A percentile compares a stretch with the other conserved stretches of the same genome.
These are phyloP conservation scores for Dynastes tityus DNA, from an alignment of 2,888 invertebrate species.

Conservation along the genomic window DNA sequence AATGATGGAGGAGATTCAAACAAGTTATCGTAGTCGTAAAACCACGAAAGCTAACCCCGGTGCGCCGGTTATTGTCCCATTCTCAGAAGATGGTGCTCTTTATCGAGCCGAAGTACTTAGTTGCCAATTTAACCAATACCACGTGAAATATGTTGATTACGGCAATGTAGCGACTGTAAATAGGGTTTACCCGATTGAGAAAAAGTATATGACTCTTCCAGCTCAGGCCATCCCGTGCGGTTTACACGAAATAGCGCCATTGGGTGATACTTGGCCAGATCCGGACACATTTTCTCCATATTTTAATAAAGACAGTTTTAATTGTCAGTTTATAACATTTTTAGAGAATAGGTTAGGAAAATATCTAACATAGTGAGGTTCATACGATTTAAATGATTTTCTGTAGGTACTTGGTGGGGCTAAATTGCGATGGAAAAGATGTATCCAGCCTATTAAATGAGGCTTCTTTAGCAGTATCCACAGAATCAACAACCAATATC, in stretches of 20 bases:
- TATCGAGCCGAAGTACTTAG: constrained; percentile 79
- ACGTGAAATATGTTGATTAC: constrained; percentile 84
- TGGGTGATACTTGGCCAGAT: constrained; percentile 75
- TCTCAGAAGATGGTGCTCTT: constrained; percentile 80
- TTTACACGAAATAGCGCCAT: constrained; percentile 76
- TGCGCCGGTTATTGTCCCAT: constrained; percentile 79
- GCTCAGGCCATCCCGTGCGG: constrained; percentile 82
- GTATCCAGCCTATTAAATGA: constrained; percentile 28
- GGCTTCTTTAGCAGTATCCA: constrained; percentile 29
- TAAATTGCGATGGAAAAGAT: constrained; percentile 57
- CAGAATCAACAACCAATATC: constrained; percentile 21
- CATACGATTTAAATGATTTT: not conserved
- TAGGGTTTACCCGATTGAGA: constrained; percentile 82
- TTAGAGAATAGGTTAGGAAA: constrained; percentile 71
- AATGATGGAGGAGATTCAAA: constrained; percentile 83
- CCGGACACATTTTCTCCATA: constrained; percentile 74
- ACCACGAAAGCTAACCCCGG: constrained; percentile 72
- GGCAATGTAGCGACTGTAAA: constrained; percentile 81
- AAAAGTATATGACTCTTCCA: constrained; percentile 77
- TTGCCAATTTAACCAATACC: constrained; percentile 66
- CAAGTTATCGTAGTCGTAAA: constrained; percentile 75
- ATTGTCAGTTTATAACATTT: constrained; percentile 74
- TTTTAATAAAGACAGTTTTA: constrained; percentile 76
- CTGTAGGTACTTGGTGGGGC: constrained; percentile 61
- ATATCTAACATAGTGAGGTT: not conserved